Percentiles rank a stretch among this genome's conserved stretches.
Conservation (phyloP, 2,113 vertebrate species). For the Cairina moschata region DNA sequence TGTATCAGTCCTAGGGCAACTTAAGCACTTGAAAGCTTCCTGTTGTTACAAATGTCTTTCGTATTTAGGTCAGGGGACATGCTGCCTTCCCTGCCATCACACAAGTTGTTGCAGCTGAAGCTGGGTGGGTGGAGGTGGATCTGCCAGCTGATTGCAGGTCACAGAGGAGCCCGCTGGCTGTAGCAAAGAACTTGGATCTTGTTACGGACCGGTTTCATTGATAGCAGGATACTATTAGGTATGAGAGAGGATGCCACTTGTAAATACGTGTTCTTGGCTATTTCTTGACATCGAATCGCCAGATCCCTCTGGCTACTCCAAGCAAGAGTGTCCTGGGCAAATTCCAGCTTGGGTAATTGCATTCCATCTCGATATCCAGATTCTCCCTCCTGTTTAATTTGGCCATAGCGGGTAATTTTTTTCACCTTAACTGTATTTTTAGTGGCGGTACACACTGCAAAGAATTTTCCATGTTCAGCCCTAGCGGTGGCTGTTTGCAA, state of each 20-base stretch:
- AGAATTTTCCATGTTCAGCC: slow-evolving; percentile 24
- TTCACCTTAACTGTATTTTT: slow-evolving; percentile 58
- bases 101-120: not conserved
- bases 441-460: not conserved
- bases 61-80: not conserved
- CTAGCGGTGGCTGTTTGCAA: not conserved
- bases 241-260: not conserved
- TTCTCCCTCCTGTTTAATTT: slow-evolving; percentile 30
- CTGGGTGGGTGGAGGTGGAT: not conserved
- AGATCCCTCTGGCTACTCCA: not conserved
- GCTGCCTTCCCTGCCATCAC: not conserved
- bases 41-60: slow-evolving; percentile 2
- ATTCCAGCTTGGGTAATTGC: slow-evolving; percentile 47
- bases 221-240: not conserved
- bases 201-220: slow-evolving; percentile 21
- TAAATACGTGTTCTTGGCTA: not conserved
- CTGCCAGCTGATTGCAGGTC: not conserved
- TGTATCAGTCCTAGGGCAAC: not conserved
- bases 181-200: not conserved
- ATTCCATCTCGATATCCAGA: slow-evolving; percentile 7
- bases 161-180: not conserved
- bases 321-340: slow-evolving; percentile 19
- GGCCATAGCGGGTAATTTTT: not conserved
- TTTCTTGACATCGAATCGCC: slow-evolving; percentile 43
- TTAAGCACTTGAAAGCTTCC: slow-evolving; percentile 14